These are phyloP conservation scores for Pituophis catenifer DNA, from an alignment of 2,113 vertebrate genomes.

Conservation along the genomic window DNA sequence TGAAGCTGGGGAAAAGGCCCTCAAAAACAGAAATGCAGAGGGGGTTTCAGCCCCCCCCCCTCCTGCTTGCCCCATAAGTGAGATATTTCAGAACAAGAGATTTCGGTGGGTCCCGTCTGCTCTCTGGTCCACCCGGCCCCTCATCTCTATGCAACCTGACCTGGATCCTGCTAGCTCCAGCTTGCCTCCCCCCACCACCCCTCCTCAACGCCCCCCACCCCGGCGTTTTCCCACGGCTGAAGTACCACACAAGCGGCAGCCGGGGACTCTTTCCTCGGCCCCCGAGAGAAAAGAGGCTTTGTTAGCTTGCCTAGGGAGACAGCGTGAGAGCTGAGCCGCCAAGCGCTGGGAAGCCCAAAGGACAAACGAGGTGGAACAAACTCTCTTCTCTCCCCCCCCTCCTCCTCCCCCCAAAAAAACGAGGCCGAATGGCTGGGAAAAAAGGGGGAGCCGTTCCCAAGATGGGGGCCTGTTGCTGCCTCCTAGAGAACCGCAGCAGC, in stretches of 20 bases:
- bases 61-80: conserved; percentile 54
- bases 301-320: conserved; percentile 91
- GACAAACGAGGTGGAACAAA: conserved; percentile 70
- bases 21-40: not conserved
- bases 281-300: conserved; percentile 92
- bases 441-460: conserved; percentile 65
- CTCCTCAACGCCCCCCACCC: no score
- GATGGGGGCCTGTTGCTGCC: conserved; percentile 26
- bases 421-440: conserved; percentile 54
- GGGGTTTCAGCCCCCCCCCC: not conserved
- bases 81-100: conserved; percentile 33
- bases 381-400: not conserved
- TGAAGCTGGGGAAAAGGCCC: not conserved
- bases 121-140: conserved; percentile 38
- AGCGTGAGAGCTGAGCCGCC: conserved; percentile 77
- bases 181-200: conserved; percentile 35
- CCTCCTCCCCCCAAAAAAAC: conserved; percentile 17
- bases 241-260: conserved; percentile 77
- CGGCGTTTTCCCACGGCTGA: conserved; percentile 88
- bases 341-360: conserved; percentile 85
- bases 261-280: conserved; percentile 80
- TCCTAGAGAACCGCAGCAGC: not conserved
- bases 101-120: conserved; percentile 29
- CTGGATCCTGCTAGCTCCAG: conserved; percentile 71
- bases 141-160: conserved; percentile 85